Evolutionary conservation across 2,113 vertebrate species (phyloP).

Genomic region (Empidonax alnorum): DNA sequence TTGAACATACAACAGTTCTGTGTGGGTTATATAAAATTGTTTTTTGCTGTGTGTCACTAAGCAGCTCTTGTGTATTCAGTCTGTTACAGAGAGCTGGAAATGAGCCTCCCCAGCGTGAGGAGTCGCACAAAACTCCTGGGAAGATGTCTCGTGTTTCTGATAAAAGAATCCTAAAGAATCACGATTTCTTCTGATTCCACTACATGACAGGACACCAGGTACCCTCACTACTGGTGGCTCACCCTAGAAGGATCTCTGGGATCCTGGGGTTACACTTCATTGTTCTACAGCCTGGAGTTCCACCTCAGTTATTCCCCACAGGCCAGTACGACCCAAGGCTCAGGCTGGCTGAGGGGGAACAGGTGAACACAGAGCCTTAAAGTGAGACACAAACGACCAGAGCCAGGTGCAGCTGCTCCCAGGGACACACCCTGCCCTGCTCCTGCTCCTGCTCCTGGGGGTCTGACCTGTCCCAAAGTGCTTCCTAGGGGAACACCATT

Average conservation of each 20-base stretch:
- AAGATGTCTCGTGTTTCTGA: neutral
- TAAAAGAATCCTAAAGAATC: neutral
- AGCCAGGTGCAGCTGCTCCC: neutral
- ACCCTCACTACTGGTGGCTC: neutral
- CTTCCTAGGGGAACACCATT: neutral
- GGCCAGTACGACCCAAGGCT: neutral
- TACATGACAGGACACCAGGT: neutral
- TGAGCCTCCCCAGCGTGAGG: rapidly evolving
- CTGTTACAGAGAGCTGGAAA: neutral
- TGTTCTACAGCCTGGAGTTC: neutral
- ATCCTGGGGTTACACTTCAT: neutral
- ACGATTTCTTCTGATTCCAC: neutral
- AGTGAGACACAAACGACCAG: neutral
- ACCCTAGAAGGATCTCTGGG: neutral
- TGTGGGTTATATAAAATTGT: rapidly evolving
- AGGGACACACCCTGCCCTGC: slow-evolving; percentile 13
- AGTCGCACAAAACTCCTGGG: neutral
- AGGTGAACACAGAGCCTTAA: neutral
- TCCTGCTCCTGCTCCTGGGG: slow-evolving; percentile 65
- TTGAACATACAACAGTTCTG: neutral
- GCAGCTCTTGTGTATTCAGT: neutral
- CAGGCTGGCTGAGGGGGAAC: neutral
- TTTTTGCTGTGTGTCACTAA: neutral
- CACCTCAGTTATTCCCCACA: neutral
- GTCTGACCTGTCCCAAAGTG: neutral